Evolutionary conservation across 92 coral and sea anemone species (phyloP), one percentile per base, ranked within the genome.

Genomic region (Metridium senile): DNA sequence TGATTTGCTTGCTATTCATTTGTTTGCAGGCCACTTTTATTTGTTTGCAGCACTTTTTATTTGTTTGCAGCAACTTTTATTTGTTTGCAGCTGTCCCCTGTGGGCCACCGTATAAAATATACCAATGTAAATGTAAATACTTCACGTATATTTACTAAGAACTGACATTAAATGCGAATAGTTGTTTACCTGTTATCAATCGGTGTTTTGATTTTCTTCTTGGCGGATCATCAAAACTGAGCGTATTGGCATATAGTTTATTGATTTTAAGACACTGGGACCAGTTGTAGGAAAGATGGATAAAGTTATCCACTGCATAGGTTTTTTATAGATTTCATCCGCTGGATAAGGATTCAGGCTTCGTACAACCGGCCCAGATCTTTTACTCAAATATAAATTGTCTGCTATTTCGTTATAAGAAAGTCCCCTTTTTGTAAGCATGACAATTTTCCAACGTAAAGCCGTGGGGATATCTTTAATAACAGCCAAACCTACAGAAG

Each of bases 131-230:
- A 33, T 26, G 1, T 7, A 64, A 35, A 69, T 16, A 45, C 51
- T 27, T 67, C 9, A 23, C 22, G 23, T 13, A 28, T 19, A 32
- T 67, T 67, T 27, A 23, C 9, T 19, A 13, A 39, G 2, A 11
- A 28, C 19, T 13, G 1, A 67, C 2, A 28, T 1, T 16, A 67
- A 28, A 19, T 49, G 43, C 3, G 19, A 1, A 20, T 43, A 39
- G 33, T 34, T 49, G n/a, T n/a, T n/a, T n/a, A 69, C 59, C 58
- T 49, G 74, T 35, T 20, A 43, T 0, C 33, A 69, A 39, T 22
- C 74, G 74, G 3, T 69, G 11, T 9, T 69, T 69, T 39, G 56
- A 69, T 26, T 69, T 69, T 69, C 74, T 69, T 49, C 74, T 69
- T 26, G 74, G 72, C 17, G 52, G 72, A 66, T 66, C 72, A 11